phyloP scores from a whole-genome alignment of 1,140 invertebrate genomes.

The Drosophila fuyamai region DNA sequence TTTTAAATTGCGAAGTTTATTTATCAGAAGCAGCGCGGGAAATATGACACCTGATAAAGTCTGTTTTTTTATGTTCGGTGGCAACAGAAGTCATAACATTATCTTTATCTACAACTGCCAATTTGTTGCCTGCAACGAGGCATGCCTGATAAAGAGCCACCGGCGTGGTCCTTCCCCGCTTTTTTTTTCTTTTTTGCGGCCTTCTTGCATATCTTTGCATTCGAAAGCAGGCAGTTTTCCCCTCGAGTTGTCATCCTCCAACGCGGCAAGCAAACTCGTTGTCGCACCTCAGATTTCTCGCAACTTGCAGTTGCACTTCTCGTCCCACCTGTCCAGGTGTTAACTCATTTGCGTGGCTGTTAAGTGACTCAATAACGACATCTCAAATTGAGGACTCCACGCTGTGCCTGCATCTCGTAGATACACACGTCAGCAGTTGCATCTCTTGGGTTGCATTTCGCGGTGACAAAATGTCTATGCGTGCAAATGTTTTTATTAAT shows the following conservation, averaged over 20 bases:
- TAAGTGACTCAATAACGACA: constrained; percentile 78
- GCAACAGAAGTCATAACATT: constrained; percentile 69
- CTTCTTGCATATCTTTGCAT: constrained; percentile 75
- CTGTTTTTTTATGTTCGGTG: constrained; percentile 53
- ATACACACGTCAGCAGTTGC: constrained; percentile 4
- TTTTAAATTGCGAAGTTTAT: constrained; percentile 68
- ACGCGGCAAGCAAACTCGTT: constrained; percentile 26
- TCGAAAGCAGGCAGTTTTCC: constrained; percentile 37
- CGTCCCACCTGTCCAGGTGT: constrained; percentile 59
- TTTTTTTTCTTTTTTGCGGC: constrained; percentile 5
- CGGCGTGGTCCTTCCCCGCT: background rate
- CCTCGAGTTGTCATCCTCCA: constrained; percentile 14
- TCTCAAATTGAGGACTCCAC: constrained; percentile 69
- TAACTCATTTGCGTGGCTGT: constrained; percentile 75
- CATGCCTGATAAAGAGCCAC: constrained; percentile 51
- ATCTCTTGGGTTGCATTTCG: constrained; percentile 30
- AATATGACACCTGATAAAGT: constrained; percentile 80
- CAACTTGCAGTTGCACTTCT: background rate
- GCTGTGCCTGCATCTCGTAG: constrained; percentile 42
- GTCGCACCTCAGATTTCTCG: constrained; percentile 7
- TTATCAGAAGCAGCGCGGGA: constrained; percentile 55
- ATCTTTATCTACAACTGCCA: constrained; percentile 79
- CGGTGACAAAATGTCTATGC: constrained; percentile 65
- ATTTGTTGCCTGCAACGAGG: constrained; percentile 63
- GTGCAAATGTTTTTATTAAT: constrained; percentile 55